Evolutionary conservation across 1,140 invertebrate genomes (phyloP), one percentile per base, ranked within the genome.

Genomic region (Brachionus plicatilis): DNA sequence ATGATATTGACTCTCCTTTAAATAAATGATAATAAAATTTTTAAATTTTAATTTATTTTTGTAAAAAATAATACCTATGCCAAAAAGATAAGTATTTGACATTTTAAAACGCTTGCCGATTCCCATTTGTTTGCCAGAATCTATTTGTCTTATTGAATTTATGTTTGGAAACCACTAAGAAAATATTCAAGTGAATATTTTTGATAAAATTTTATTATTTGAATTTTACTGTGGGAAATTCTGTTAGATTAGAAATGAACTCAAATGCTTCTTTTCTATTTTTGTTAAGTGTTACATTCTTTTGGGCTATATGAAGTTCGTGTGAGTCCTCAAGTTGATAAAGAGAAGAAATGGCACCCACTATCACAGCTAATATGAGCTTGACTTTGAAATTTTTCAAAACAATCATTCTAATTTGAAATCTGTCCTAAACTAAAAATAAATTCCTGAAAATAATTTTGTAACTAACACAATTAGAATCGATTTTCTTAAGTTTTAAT

Each of bases 91-190:
- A 14, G 79, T 82, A 43, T 82, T 82, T 6, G 53, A 45, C 79
- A 82, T 82, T 68, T 82, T 82, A 68, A 45, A 82, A 1, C 79
- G 50, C 53, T 82, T 82, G 17, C 79, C 79, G 17, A 82, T 68
- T 12, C 50, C 20, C 8, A 43, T 37, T 45, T 82, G 79, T 24
- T 60, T 68, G 5, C 4, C 65, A 6, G 24, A 65, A 68, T 82
- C 79, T 12, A 43, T 27, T 9, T 12, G 17, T 45, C 14, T 68
- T 4, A 82, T 82, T 82, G 50, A 65, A 65, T 45, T 82, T 37
- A 82, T 65, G 27, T 82, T 82, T 7, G 79, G 79, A 82, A 82
- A 82, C 79, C 79, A 82, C 79, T 82, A 17, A 5, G 27, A 68
- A 82, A 50, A 75, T 45, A 20, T 75, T 75, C 9, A 50, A 50